A percentile compares a stretch with the other conserved stretches of the same genome.
Conservation (phyloP, 2,888 invertebrate species). For the Schizaphis graminum region DNA sequence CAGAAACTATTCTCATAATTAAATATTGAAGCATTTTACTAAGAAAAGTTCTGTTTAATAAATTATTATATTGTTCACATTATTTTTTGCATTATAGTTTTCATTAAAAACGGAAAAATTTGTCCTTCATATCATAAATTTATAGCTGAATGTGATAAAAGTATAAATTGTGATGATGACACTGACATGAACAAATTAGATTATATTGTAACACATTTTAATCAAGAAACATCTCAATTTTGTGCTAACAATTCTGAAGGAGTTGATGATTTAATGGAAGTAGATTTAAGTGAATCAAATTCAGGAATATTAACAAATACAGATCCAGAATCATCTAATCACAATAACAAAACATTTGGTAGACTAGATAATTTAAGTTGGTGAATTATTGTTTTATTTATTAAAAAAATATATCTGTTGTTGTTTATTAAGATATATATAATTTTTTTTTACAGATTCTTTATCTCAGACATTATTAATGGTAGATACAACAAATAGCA, state of each 20-base stretch:
- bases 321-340: background rate
- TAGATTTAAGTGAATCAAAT: background rate
- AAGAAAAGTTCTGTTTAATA: background rate
- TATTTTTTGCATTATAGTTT: background rate
- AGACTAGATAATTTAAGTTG: background rate
- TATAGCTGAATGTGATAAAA: background rate
- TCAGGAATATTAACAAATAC: background rate
- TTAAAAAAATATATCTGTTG: background rate
- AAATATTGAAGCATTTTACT: background rate
- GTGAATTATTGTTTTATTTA: background rate
- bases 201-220: slow-evolving; percentile 1
- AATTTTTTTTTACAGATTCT: slow-evolving; percentile 3
- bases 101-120: slow-evolving; percentile 2
- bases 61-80: background rate
- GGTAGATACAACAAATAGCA: background rate
- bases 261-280: background rate
- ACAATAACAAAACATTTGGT: background rate
- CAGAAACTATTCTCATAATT: background rate
- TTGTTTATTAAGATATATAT: background rate
- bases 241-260: background rate
- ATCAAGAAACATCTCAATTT: background rate
- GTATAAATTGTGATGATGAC: background rate
- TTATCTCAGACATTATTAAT: background rate
- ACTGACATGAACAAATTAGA: background rate
- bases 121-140: slow-evolving; percentile 3